Percentiles rank a stretch among this genome's conserved stretches.
Evolutionary conservation across 2,113 vertebrate genomes (phyloP).

Genomic region (Himantopus leucocephalus): DNA sequence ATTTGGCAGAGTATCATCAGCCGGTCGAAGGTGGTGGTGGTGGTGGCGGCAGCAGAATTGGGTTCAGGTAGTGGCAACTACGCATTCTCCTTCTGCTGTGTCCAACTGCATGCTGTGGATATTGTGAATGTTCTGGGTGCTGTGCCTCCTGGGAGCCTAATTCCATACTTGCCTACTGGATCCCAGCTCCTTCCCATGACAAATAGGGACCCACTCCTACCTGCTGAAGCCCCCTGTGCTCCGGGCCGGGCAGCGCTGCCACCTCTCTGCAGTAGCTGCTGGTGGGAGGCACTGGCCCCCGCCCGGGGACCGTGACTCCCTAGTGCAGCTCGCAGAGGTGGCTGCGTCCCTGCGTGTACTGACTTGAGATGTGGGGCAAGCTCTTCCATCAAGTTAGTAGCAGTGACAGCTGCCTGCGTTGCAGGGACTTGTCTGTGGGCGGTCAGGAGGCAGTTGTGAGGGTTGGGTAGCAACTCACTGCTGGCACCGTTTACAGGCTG

Average conservation of each 20-base stretch:
- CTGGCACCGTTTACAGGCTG: background rate
- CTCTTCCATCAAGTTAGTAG: background rate
- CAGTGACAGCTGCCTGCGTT: background rate
- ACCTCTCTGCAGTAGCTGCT: background rate
- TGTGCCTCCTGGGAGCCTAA: background rate
- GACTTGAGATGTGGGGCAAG: background rate
- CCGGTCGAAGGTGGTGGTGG: background rate
- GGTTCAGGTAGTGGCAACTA: background rate
- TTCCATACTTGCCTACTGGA: background rate
- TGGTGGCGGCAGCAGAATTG: background rate
- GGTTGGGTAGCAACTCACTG: background rate
- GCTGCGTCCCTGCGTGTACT: accelerated
- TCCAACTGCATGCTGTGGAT: background rate
- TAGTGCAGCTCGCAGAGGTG: background rate
- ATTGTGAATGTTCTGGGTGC: background rate
- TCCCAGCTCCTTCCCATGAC: background rate
- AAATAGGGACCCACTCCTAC: background rate
- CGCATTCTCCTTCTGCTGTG: background rate
- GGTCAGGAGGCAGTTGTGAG: background rate
- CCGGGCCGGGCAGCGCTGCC: background rate
- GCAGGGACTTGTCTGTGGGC: background rate
- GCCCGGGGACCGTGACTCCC: background rate
- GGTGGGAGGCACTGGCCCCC: accelerated
- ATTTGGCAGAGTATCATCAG: background rate
- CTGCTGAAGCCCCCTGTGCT: background rate